Evolutionary conservation across 1,140 invertebrate genomes (phyloP), one percentile per base, ranked within the genome.

Genomic region (Phenacoccus solenopsis): DNA sequence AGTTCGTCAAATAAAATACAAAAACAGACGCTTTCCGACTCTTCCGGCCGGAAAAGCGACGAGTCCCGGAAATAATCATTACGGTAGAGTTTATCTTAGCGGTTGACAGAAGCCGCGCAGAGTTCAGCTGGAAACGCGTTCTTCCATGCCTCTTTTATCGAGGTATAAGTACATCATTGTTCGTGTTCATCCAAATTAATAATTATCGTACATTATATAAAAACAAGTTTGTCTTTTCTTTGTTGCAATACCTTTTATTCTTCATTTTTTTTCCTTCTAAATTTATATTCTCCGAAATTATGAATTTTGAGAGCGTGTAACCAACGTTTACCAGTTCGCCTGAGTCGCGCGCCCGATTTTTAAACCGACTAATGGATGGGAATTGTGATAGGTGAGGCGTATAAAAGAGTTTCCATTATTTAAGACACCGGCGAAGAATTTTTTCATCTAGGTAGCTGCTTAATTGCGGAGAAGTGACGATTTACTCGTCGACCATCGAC

Each of bases 41-140:
- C 38, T 49, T 49, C 38, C 38, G 38, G 38, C 38, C 38, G 38
- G 38, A 49, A 49, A 49, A 49, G 38, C 38, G 38, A 49, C 38
- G 38, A 49, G 38, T 49, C 38, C 38, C 38, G 38, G 38, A 49
- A 49, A 49, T n/a, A 49, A 49, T 49, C 38, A 49, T 49, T 49
- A 49, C 38, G 38, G 38, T 49, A 49, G 38, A 49, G 38, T 49
- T 49, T 49, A 49, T 49, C 38, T 49, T 49, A 49, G 38, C 38
- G 38, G 38, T 49, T 49, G 38, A 49, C 38, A 49, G 38, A 49
- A 49, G 38, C 38, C 20, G 38, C 16, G 38, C 12, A 49, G 38
- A 49, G 16, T 49, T 49, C 38, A 49, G 38, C 38, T 49, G 38
- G 38, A 49, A 49, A 49, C 38, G 16, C 38, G 38, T 49, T 49